Evolutionary conservation across 2,888 invertebrate species (phyloP).

Genomic region (Neoscelio sp.): DNA sequence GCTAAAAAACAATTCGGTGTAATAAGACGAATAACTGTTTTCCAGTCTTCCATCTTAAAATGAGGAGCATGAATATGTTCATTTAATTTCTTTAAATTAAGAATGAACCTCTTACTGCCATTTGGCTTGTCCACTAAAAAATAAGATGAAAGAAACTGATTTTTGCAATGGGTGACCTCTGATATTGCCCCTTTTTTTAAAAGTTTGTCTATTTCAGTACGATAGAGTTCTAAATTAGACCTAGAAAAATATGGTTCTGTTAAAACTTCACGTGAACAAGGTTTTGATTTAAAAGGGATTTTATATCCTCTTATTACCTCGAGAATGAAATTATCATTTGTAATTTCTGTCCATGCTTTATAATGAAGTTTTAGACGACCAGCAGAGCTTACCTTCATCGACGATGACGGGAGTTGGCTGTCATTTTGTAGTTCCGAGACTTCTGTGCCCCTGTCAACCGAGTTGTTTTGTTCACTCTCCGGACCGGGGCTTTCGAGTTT

Average conservation of each 20-base stretch:
- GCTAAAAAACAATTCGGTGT: slow-evolving; percentile 23
- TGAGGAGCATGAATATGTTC: background rate
- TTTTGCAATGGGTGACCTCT: slow-evolving; percentile 5
- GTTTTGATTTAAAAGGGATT: slow-evolving; percentile 11
- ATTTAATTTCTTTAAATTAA: slow-evolving; percentile 4
- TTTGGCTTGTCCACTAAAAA: slow-evolving; percentile 46
- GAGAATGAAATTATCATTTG: slow-evolving; percentile 2
- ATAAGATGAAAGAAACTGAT: slow-evolving; percentile 32
- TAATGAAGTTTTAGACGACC: slow-evolving; percentile 16
- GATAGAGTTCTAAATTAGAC: slow-evolving; percentile 1
- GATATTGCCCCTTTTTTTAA: slow-evolving; percentile 1
- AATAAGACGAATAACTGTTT: slow-evolving; percentile 34
- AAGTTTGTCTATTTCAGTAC: slow-evolving; percentile 4
- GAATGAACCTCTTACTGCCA: too few species aligned
- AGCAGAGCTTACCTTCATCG: slow-evolving; percentile 22
- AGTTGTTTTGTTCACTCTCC: background rate
- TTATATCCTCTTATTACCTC: slow-evolving; percentile 7
- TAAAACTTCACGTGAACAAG: too few species aligned
- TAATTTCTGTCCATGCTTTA: slow-evolving; percentile 23
- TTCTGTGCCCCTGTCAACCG: background rate
- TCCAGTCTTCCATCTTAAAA: slow-evolving; percentile 27
- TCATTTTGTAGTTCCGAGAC: slow-evolving; percentile 10
- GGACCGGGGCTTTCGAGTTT: slow-evolving; percentile 14
- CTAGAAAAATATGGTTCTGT: background rate
- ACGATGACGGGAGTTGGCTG: background rate